These are phyloP conservation scores for Chorisops tibialis DNA, from an alignment of 2,888 invertebrate species.

Conservation along the genomic window DNA sequence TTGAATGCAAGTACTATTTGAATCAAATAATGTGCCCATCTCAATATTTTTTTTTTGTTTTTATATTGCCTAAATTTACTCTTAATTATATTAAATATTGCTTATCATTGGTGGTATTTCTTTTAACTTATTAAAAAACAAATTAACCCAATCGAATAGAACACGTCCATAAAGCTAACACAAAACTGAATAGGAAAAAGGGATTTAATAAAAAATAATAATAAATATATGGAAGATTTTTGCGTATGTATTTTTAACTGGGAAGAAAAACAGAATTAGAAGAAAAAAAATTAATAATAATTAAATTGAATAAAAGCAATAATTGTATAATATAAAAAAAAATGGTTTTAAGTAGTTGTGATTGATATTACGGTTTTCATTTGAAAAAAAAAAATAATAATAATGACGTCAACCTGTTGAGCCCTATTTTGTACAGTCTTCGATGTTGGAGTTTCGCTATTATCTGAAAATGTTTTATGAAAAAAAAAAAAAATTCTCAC, in stretches of 20 bases:
- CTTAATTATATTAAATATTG: slow-evolving; percentile 16
- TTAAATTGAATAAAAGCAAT: background rate
- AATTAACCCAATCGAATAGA: no score
- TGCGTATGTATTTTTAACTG: background rate
- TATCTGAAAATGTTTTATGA: no score
- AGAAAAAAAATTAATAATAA: slow-evolving; percentile 4
- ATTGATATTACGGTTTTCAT: slow-evolving; percentile 2
- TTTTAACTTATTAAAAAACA: no score
- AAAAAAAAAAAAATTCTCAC: no score
- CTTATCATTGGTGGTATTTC: slow-evolving; percentile 9
- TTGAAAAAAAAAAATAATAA: no score
- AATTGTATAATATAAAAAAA: slow-evolving; percentile 1
- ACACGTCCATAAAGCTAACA: no score
- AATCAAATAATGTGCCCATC: no score
- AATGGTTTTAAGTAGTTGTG: slow-evolving; percentile 19
- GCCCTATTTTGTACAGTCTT: background rate
- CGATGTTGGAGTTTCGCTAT: no score
- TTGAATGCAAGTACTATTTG: slow-evolving; percentile 20
- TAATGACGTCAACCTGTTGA: no score
- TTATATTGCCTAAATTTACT: slow-evolving; percentile 20
- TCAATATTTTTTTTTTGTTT: slow-evolving; percentile 7
- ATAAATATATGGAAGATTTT: slow-evolving; percentile 6
- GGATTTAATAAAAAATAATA: background rate
- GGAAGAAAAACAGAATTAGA: background rate
- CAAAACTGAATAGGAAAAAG: no score